Percentiles rank a stretch among this genome's conserved stretches.
These are phyloP conservation scores for Pangasius macronema DNA, from an alignment of 2,797 vertebrate genomes.

Conservation along the genomic window DNA sequence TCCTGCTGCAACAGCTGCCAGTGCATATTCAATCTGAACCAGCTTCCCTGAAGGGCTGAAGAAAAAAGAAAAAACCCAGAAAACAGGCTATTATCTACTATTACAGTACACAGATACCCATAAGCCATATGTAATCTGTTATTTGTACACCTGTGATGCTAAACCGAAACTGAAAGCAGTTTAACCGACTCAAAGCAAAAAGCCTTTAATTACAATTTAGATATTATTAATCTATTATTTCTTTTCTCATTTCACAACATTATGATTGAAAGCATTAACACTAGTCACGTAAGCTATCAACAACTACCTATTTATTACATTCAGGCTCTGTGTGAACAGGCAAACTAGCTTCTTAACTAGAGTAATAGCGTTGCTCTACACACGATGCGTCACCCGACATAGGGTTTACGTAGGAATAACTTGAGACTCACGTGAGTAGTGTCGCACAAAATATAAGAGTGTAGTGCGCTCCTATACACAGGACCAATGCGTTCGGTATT, in stretches of 20 bases:
- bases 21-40: slow-evolving; percentile 98
- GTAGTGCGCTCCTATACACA: neutral
- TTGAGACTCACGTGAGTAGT: too few species aligned
- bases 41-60: slow-evolving; percentile 95
- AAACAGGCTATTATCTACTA: neutral
- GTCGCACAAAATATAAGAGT: too few species aligned
- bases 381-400: too few species aligned
- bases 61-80: neutral
- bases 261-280: neutral
- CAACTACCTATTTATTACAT: neutral
- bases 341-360: neutral
- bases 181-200: neutral
- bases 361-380: neutral
- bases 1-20: slow-evolving; percentile 96
- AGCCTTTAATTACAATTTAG: neutral
- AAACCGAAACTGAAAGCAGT: slow-evolving; percentile 28
- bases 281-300: neutral
- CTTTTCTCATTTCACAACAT: neutral
- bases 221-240: neutral
- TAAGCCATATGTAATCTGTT: neutral
- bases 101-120: neutral
- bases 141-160: neutral
- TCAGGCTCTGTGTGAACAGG: neutral
- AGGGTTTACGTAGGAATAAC: too few species aligned
- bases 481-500: neutral